Evolutionary conservation across 2,888 invertebrate genomes (phyloP), one percentile per base, ranked within the genome.

Genomic region (Drosophila neoperkinsi): DNA sequence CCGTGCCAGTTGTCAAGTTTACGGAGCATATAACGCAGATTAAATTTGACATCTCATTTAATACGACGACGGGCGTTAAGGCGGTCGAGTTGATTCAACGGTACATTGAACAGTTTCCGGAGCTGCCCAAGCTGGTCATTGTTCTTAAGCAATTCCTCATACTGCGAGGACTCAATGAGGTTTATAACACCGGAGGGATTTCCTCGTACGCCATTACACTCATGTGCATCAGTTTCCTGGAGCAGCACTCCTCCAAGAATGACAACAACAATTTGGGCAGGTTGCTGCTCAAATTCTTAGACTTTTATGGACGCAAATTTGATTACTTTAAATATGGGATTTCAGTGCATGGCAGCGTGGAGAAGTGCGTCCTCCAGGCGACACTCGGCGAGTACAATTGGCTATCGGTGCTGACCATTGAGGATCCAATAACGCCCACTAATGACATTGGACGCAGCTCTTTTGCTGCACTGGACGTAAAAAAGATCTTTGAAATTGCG

Each of bases 361-460:
- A 85, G 9, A 86, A 88, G 28, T 41, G 60, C 13, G 59, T 69
- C 4, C 65, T 88, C 1, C 68, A 70, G 10, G 34, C 30, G 11
- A 34, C 38, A 1, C 41, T 84, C 21, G 56, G 59, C 0, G 58
- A 58, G 2, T 55, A 66, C 50, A 78, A 67, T 28, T 88, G 78
- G 72, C 16, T 77, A 16, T 88, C 90, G 11, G 69, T 85, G 38
- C 57, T 86, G 43, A 85, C 83, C n/a, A 86, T 86, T 50, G 83
- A 88, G 50, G 86, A 90, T 65, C 90, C 90, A 7, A 74, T 86
- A 21, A 83, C 88, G 2, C 90, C 86, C 1, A 74, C 57, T 5
- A 90, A 86, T 41, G 81, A 86, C n/a, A 85, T 86, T 33, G 85
- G 86, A 25, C 83, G 90, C 49, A 85, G 86, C 53, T 86, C 88